Base-by-base conservation (phyloP, 1,140 invertebrate species). In the Papilio dardanus region DNA sequence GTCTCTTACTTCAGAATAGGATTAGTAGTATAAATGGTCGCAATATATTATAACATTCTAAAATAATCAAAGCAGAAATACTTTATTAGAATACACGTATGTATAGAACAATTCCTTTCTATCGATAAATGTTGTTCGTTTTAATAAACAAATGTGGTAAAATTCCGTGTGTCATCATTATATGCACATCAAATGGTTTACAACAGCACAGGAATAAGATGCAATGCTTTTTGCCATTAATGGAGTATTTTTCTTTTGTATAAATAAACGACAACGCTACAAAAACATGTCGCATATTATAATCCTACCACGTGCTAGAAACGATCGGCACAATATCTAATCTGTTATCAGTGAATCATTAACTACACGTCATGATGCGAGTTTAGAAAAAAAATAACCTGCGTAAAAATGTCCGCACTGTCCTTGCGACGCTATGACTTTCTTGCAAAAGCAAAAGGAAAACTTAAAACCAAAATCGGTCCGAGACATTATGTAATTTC, bases 351-450 rank as follows among this genome's bases (percentile, higher is more conserved):
- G 24, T 24, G 24, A 76, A 79, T 66, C 58, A 71, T 42, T 78
- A 62, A 66, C 71, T 75, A 79, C 75, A 80, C 79, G 80, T 76
- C 76, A 79, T 77, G 73, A 77, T 77, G 74, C 77, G 79, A 77
- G 78, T 76, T 77, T 75, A 75, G 74, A 42, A 75, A 69, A n/a
- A 54, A 62, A 77, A 83, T 81, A 79, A 67, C 54, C 19, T 8
- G 21, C 50, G 21, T 54, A 54, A 54, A 54, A 28, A 21, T 54
- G 50, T 8, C 67, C 66, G 62, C 77, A 76, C 10, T 10, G 19
- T 14, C 8, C 50, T 54, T 54, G 10, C 24, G 37, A 73, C 42
- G 6, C 24, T 2, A 54, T 74, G 8, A 58, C 65, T 67, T 69
- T 42, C 62, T 12, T 12, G 10, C 33, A 28, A n/a, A 68, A 58